A percentile compares a stretch with the other conserved stretches of the same genome.
Evolutionary conservation across 1,140 invertebrate genomes (phyloP).

Genomic region (Drosophila fuyamai): DNA sequence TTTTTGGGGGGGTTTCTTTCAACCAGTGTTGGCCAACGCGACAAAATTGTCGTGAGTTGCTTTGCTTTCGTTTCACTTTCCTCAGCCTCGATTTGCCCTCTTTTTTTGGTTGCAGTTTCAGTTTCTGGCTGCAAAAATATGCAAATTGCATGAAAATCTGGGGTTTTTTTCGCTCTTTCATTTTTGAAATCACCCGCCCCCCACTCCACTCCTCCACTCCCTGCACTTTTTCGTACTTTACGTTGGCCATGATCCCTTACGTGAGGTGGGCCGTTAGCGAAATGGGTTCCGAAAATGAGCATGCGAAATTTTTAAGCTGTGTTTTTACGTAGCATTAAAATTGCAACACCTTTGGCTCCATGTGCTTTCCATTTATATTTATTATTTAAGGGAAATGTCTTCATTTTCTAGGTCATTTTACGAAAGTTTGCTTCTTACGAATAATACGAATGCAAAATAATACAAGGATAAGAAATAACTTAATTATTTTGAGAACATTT

Average conservation of each 20-base stretch:
- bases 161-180: slow-evolving; percentile 34
- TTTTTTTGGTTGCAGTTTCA: slow-evolving; percentile 10
- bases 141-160: slow-evolving; percentile 76
- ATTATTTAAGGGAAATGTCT: neutral
- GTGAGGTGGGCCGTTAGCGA: slow-evolving; percentile 5
- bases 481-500: too few relatives aligned
- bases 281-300: slow-evolving; percentile 7
- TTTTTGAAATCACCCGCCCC: neutral
- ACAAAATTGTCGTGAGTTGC: slow-evolving; percentile 52
- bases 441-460: too few relatives aligned
- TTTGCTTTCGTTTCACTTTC: slow-evolving; percentile 25
- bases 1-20: neutral
- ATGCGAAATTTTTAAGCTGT: slow-evolving; percentile 6
- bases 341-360: slow-evolving; percentile 1
- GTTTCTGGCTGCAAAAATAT: slow-evolving; percentile 53
- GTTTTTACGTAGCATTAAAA: slow-evolving; percentile 1
- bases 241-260: slow-evolving; percentile 15
- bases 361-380: neutral
- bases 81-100: slow-evolving; percentile 15
- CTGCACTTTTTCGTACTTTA: neutral
- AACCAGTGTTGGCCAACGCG: slow-evolving; percentile 58
- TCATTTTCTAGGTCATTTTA: neutral
- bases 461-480: too few relatives aligned
- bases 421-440: too few relatives aligned
- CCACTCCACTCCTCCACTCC: too few relatives aligned